Conservation (phyloP, 1,140 invertebrate species). For the Arctopsyche grandis region DNA sequence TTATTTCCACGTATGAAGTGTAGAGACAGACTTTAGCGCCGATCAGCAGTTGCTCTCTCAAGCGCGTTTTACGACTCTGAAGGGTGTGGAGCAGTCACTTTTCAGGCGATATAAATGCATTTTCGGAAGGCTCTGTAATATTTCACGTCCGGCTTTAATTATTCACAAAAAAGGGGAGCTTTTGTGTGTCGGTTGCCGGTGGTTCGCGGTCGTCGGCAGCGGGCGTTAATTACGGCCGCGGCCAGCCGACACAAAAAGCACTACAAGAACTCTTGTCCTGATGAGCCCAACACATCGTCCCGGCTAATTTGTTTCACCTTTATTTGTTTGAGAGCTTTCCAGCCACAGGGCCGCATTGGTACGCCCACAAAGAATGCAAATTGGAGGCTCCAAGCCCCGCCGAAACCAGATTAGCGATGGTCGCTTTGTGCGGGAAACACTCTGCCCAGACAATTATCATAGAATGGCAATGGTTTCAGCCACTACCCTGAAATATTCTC, state of each 20-base stretch:
- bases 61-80: too few relatives aligned
- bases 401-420: too few relatives aligned
- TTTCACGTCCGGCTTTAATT: conserved; percentile 13
- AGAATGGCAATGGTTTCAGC: too few relatives aligned
- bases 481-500: too few relatives aligned
- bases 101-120: neutral
- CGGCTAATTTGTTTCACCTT: conserved; percentile 53
- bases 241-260: conserved; percentile 29
- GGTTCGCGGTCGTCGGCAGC: neutral
- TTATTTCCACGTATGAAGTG: too few relatives aligned
- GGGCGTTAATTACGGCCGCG: conserved; percentile 33
- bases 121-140: neutral
- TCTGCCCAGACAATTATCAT: too few relatives aligned
- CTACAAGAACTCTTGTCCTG: conserved; percentile 35
- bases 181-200: neutral
- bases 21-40: too few relatives aligned
- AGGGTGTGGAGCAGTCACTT: too few relatives aligned
- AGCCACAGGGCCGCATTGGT: conserved; percentile 31
- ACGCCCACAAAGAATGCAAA: neutral
- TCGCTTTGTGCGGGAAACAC: too few relatives aligned
- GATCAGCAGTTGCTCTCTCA: too few relatives aligned
- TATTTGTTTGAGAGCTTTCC: conserved; percentile 51
- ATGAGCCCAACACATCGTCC: conserved; percentile 50
- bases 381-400: too few relatives aligned
- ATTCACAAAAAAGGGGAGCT: neutral